Evolutionary conservation across 92 coral and sea anemone species (phyloP).

Genomic region (Paragorgia papillata): DNA sequence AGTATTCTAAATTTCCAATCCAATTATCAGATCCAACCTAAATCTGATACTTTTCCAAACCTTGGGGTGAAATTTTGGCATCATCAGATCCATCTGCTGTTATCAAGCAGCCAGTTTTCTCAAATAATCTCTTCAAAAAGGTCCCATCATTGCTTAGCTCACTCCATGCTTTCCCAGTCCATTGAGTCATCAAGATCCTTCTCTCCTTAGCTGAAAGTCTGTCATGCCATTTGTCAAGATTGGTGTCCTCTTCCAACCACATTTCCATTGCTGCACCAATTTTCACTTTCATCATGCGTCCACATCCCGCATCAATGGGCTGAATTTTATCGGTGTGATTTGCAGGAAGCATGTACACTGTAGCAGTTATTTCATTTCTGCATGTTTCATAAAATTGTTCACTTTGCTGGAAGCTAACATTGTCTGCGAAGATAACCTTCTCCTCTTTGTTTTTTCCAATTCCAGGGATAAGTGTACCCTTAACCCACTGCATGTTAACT

Average conservation of each 20-base stretch:
- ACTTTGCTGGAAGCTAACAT: constrained; percentile 48
- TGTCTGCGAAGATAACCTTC: constrained; percentile 57
- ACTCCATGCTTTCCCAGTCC: constrained; percentile 64
- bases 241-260: constrained; percentile 58
- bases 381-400: constrained; percentile 57
- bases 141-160: constrained; percentile 39
- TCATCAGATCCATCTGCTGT: constrained; percentile 64
- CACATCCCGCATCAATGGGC: constrained; percentile 68
- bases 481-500: constrained; percentile 51
- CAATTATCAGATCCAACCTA: no score
- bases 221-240: constrained; percentile 61
- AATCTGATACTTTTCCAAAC: constrained; percentile 25
- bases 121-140: constrained; percentile 50
- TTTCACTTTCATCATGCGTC: constrained; percentile 54
- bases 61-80: constrained; percentile 56
- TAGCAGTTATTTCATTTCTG: constrained; percentile 58
- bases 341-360: constrained; percentile 59
- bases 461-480: constrained; percentile 47
- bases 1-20: no score
- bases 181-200: constrained; percentile 60
- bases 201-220: constrained; percentile 57
- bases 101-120: constrained; percentile 63
- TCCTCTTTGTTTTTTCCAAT: constrained; percentile 43
- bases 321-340: constrained; percentile 67
- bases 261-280: constrained; percentile 62